Evolutionary conservation across 2,113 vertebrate species (phyloP).

Genomic region (Chitala chitala): DNA sequence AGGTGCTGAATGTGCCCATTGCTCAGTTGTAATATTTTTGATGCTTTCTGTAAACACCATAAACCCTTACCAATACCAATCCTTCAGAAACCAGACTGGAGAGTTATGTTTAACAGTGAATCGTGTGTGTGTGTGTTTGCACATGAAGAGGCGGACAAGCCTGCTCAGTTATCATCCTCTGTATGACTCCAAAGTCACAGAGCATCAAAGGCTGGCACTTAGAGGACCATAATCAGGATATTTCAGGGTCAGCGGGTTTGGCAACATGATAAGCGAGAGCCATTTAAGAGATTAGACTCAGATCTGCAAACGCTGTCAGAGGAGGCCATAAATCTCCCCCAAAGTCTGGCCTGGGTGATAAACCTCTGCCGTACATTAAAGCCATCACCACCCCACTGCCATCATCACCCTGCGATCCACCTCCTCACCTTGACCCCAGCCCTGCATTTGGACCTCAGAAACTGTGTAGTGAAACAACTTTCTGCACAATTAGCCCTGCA

Average conservation of each 20-base stretch:
- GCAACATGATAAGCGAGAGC: neutral
- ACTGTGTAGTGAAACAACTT: constrained; percentile 30
- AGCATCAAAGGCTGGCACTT: neutral
- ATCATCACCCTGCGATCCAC: too few species aligned
- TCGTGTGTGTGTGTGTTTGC: too few species aligned
- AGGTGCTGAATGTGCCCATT: too few species aligned
- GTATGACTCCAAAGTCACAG: neutral
- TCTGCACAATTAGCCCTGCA: constrained; percentile 39
- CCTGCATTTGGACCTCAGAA: neutral
- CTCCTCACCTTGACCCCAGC: neutral
- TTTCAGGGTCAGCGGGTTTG: neutral
- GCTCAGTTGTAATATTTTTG: too few species aligned
- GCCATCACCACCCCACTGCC: too few species aligned
- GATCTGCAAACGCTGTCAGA: neutral
- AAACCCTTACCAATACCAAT: too few species aligned
- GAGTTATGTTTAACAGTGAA: too few species aligned
- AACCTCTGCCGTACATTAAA: neutral
- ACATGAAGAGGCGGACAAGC: too few species aligned
- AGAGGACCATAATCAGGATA: neutral
- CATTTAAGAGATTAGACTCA: neutral
- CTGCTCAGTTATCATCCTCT: neutral
- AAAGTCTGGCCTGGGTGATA: neutral
- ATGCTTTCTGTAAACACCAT: too few species aligned
- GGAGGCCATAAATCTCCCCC: neutral
- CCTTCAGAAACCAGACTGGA: too few species aligned